These are phyloP conservation scores for Muricea muricata DNA, from an alignment of 92 coral and sea anemone species.

Conservation along the genomic window DNA sequence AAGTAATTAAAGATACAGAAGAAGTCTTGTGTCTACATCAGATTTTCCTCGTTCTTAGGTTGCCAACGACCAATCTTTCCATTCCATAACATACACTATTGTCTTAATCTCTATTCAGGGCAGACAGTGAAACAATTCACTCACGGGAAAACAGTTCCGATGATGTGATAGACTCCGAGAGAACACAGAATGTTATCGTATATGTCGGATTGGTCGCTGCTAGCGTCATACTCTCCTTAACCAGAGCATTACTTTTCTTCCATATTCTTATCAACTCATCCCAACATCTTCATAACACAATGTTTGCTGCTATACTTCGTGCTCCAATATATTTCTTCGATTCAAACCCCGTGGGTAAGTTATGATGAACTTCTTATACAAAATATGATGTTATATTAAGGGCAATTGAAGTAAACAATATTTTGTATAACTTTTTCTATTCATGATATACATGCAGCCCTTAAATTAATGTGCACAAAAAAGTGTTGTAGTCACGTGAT, in stretches of 20 bases:
- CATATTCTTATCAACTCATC: conserved; percentile 77
- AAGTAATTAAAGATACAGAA: too few relatives aligned
- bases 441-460: too few relatives aligned
- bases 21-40: too few relatives aligned
- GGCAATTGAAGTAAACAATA: too few relatives aligned
- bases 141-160: conserved; percentile 5
- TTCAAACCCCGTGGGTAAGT: conserved; percentile 90
- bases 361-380: not conserved
- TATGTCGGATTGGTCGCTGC: conserved; percentile 66
- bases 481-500: too few relatives aligned
- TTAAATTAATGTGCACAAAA: too few relatives aligned
- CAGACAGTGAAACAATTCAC: conserved; percentile 3
- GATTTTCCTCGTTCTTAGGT: too few relatives aligned
- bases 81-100: not conserved
- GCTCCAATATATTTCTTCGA: conserved; percentile 95
- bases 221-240: conserved; percentile 57
- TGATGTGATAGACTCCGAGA: conserved; percentile 8
- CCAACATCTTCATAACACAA: conserved; percentile 78
- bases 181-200: conserved; percentile 59
- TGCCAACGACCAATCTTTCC: too few relatives aligned
- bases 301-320: conserved; percentile 77
- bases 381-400: too few relatives aligned
- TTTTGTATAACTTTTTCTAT: too few relatives aligned
- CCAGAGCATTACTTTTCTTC: conserved; percentile 57
- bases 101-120: not conserved